Percentiles rank a stretch among this genome's conserved stretches.
phyloP scores from a whole-genome alignment of 23 tunicate species.

The Corella eumyota region DNA sequence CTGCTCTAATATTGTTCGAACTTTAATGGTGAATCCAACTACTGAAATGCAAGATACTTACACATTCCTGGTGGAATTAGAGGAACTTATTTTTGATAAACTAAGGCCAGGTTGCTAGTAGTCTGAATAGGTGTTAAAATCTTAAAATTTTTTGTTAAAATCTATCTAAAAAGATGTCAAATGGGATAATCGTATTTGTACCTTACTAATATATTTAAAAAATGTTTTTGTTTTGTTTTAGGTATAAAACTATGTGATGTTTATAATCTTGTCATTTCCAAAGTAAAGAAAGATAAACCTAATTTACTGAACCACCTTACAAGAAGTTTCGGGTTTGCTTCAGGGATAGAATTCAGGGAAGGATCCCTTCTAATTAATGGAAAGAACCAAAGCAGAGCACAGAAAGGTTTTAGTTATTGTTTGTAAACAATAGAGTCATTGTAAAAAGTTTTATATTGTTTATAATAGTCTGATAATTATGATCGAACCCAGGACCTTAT shows the following conservation, averaged over 20 bases:
- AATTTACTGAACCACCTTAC: slow-evolving; percentile 38
- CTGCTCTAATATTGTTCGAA: slow-evolving; percentile 92
- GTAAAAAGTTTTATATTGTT: too few species aligned
- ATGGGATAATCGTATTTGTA: too few species aligned
- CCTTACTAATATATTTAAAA: not conserved
- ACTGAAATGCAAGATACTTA: slow-evolving; percentile 80
- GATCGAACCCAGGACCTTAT: too few species aligned
- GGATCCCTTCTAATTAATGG: slow-evolving; percentile 65
- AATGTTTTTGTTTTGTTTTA: slow-evolving; percentile 1
- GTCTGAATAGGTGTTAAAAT: not conserved
- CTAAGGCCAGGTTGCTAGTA: slow-evolving; percentile 58
- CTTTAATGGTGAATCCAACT: slow-evolving; percentile 89
- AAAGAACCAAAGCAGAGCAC: slow-evolving; percentile 59
- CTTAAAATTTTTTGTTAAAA: not conserved
- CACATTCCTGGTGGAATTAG: slow-evolving; percentile 60
- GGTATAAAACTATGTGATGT: slow-evolving; percentile 61
- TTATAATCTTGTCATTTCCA: slow-evolving; percentile 53
- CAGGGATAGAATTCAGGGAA: slow-evolving; percentile 96
- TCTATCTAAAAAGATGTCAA: slow-evolving; percentile 1
- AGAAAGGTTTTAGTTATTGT: slow-evolving; percentile 46
- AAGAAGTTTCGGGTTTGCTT: slow-evolving; percentile 87
- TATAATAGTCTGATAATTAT: too few species aligned
- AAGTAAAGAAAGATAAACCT: slow-evolving; percentile 46
- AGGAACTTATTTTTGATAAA: slow-evolving; percentile 63
- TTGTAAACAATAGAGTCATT: too few species aligned